A percentile compares a stretch with the other conserved stretches of the same genome.
Conservation (phyloP, 53 echinoderm and acorn worm genomes). For the Echinometra lucunter region DNA sequence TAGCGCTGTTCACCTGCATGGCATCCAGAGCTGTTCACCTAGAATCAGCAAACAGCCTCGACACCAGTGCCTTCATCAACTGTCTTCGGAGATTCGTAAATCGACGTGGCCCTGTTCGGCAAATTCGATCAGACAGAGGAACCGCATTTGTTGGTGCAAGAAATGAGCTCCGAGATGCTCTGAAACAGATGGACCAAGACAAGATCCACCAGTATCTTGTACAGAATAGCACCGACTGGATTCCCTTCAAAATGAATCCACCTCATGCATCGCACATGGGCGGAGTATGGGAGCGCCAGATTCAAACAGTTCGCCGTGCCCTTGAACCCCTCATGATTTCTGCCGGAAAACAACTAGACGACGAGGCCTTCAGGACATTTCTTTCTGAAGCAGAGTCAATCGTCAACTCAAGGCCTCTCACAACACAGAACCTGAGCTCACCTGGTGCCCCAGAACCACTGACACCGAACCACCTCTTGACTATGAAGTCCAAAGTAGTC, state of each 20-base stretch:
- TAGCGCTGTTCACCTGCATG: constrained; percentile 77
- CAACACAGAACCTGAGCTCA: constrained; percentile 37
- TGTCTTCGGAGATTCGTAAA: constrained; percentile 70
- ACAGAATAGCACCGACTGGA: constrained; percentile 67
- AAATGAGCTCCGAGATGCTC: too few relatives aligned
- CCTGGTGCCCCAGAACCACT: constrained; percentile 52
- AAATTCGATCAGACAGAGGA: constrained; percentile 79
- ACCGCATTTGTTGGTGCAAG: constrained; percentile 77
- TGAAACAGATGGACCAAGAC: constrained; percentile 69
- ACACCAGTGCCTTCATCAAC: constrained; percentile 76
- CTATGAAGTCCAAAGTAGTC: constrained; percentile 65
- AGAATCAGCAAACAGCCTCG: constrained; percentile 63
- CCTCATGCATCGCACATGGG: constrained; percentile 63
- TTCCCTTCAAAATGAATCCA: constrained; percentile 70
- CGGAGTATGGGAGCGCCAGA: constrained; percentile 50
- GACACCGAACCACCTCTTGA: constrained; percentile 72
- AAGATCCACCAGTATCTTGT: constrained; percentile 58
- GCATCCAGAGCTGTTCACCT: constrained; percentile 80
- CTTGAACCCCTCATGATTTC: constrained; percentile 65
- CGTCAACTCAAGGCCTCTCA: constrained; percentile 67
- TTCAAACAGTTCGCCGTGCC: background rate
- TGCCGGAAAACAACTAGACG: constrained; percentile 53
- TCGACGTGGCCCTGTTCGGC: constrained; percentile 78
- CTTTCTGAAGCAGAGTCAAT: constrained; percentile 68
- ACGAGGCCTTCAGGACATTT: constrained; percentile 75